Base-by-base conservation (phyloP, 23 tunicate genomes). In the Diplosoma virens region DNA sequence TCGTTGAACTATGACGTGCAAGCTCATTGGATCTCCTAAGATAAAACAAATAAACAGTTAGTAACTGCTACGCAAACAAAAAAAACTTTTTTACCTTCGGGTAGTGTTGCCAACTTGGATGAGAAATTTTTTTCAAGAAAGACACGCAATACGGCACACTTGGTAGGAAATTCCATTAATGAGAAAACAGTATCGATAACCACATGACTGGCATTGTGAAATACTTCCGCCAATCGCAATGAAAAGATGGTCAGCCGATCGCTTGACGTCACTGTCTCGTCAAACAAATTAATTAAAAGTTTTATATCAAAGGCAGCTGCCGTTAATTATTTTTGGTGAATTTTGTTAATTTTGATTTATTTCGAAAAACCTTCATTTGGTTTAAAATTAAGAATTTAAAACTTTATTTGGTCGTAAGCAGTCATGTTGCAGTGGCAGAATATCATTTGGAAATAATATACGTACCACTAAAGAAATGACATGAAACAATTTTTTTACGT, bases 181-280 rank as follows among this genome's bases (percentile, higher is more conserved):
- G 23, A 34, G 27, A 67, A 35, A 26, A 67, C 2, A 17, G 50
- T 14, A n/a, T 21, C 70, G 16, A 76, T 25, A 20, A 60, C 46
- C 66, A 34, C 66, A 20, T 22, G 52, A 37, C 36, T 21, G 1
- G 81, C 81, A 20, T 59, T 70, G n/a, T 20, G 30, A 59, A 59
- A 76, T 17, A 33, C 30, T 34, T 76, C 70, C 3, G 81, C 66
- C 81, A 59, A 33, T 55, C 54, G 27, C 9, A 16, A 35, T 5
- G 6, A 47, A 20, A 76, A 16, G 23, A 35, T 28, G 73, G 52
- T 9, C n/a, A n/a, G n/a, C n/a, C n/a, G n/a, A n/a, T n/a, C n/a
- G n/a, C n/a, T n/a, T n/a, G n/a, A n/a, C n/a, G n/a, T n/a, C n/a
- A n/a, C n/a, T n/a, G n/a, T n/a, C n/a, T n/a, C n/a, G n/a, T n/a